Conservation (phyloP, 2,113 vertebrate genomes). For the Orientallactaga bullata region DNA sequence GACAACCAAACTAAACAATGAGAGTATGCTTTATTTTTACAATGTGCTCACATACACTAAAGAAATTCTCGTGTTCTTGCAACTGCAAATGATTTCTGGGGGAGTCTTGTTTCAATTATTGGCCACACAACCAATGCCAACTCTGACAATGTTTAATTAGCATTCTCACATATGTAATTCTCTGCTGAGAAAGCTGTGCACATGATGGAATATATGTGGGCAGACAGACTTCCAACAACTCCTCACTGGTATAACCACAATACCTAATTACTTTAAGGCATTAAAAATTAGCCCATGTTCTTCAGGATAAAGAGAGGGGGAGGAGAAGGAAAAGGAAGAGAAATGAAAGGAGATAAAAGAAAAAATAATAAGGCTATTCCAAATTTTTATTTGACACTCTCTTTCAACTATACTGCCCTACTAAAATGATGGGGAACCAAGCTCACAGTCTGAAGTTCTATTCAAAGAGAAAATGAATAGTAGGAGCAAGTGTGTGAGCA, state of each 20-base stretch:
- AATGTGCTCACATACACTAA: neutral
- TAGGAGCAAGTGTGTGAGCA: neutral
- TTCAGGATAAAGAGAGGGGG: neutral
- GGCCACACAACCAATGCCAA: neutral
- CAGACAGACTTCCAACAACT: neutral
- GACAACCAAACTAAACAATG: neutral
- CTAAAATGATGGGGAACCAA: neutral
- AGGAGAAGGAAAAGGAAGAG: neutral
- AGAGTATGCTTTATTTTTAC: neutral
- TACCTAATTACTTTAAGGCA: neutral
- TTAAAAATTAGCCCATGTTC: neutral
- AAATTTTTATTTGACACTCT: neutral
- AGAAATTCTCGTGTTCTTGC: neutral
- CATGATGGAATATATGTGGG: neutral
- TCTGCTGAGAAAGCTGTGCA: neutral
- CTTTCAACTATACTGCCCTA: neutral
- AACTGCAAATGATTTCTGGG: neutral
- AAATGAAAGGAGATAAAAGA: neutral
- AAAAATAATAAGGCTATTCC: neutral
- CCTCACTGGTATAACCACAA: neutral
- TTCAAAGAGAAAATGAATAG: neutral
- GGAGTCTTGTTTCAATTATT: neutral
- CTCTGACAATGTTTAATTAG: neutral
- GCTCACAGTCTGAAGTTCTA: neutral
- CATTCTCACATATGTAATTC: conserved; percentile 43